Conservation (phyloP, 2,113 vertebrate species). For the Scomber scombrus region DNA sequence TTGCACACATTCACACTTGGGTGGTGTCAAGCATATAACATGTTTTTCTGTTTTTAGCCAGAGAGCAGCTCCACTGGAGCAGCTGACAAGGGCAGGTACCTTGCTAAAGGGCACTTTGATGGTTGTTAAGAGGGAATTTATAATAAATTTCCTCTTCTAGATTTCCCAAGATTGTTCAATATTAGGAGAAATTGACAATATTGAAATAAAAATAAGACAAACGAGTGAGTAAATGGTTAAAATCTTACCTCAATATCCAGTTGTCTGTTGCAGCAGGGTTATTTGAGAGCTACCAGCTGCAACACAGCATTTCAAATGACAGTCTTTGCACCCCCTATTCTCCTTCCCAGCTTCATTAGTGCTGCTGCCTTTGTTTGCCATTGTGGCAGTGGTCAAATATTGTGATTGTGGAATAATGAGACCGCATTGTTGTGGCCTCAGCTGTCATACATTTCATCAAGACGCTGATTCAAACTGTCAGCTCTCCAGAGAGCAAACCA, state of each 20-base stretch:
- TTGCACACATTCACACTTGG: constrained; percentile 35
- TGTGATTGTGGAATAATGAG: constrained; percentile 48
- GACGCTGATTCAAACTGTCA: constrained; percentile 16
- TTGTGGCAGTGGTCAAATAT: constrained; percentile 37
- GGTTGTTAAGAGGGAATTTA: background rate
- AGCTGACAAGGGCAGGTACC: constrained; percentile 38
- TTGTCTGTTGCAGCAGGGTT: constrained; percentile 26
- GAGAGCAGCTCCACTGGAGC: constrained; percentile 25
- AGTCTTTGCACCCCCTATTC: background rate
- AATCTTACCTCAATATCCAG: constrained; percentile 3
- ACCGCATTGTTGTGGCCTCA: constrained; percentile 23
- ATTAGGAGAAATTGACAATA: background rate
- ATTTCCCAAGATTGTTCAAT: background rate
- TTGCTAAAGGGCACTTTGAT: constrained; percentile 30
- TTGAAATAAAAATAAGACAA: background rate
- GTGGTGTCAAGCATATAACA: constrained; percentile 23
- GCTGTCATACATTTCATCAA: constrained; percentile 32
- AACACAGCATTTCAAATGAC: constrained; percentile 33
- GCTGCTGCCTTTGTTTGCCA: constrained; percentile 34
- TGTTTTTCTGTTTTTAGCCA: constrained; percentile 3
- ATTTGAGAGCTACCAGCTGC: constrained; percentile 14
- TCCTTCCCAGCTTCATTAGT: constrained; percentile 27
- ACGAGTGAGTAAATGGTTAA: background rate
- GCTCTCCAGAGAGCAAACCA: background rate
- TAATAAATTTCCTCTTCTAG: background rate